Conservation (phyloP, 2,888 invertebrate species). For the Cephus runcator region DNA sequence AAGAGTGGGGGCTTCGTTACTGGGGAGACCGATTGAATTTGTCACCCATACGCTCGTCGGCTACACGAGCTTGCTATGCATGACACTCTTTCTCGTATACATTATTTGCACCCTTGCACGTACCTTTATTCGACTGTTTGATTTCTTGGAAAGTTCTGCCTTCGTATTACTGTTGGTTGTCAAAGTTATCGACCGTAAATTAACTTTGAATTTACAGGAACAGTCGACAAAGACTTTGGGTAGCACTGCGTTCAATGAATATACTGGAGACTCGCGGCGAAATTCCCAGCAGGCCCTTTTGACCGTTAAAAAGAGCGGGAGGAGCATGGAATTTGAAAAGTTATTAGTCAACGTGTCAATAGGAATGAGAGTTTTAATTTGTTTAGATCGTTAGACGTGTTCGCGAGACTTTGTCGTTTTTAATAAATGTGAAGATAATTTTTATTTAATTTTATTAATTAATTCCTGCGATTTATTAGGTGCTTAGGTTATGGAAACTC, state of each 20-base stretch:
- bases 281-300: not conserved
- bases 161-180: not conserved
- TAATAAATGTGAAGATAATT: not conserved
- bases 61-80: not conserved
- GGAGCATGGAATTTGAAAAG: not conserved
- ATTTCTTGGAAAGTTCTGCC: not conserved
- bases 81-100: not conserved
- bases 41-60: conserved; percentile 29
- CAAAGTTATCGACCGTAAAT: not conserved
- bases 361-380: not conserved
- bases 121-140: not conserved
- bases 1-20: conserved; percentile 35
- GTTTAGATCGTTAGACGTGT: not conserved
- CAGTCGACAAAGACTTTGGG: not conserved
- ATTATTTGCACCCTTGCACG: not conserved
- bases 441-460: not conserved
- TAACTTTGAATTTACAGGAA: not conserved
- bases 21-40: conserved; percentile 46
- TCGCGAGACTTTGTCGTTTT: not conserved
- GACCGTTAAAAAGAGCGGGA: not conserved
- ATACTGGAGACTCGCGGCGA: not conserved
- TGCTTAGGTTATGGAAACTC: not conserved
- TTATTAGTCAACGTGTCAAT: not conserved
- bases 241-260: not conserved
- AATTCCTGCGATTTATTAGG: not conserved